Evolutionary conservation across 2,888 invertebrate genomes (phyloP), one percentile per base, ranked within the genome.

Genomic region (Meiosimyza decipiens): DNA sequence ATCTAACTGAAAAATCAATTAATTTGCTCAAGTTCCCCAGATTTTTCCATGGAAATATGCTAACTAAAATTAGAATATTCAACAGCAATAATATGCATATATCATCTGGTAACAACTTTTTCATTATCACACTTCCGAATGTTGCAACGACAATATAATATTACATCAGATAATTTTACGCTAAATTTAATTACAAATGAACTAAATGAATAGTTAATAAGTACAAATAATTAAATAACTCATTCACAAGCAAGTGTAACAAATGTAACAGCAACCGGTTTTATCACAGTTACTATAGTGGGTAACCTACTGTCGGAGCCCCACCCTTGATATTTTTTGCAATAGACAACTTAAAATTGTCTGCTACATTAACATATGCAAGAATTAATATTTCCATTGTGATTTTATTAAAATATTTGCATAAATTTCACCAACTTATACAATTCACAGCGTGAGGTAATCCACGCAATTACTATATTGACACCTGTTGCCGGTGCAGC

Each of bases 111-210:
- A 9, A 40, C 40, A 6, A 40, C 40, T 1, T 40, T 6, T 40
- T 40, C 9, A 40, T 2, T 40, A 40, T 40, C 40, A 40, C 40
- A 40, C 40, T 40, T 40, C 40, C 9, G 40, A 62, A 49, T 62
- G 49, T 33, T 47, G 62, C n/a, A 62, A 49, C 9, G 47, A 62
- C 12, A 62, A 18, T 47, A 7, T 7, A 16, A 49, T 6, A 62
- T 62, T 62, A 16, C 62, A 62, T 62, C 62, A 62, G 62, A 33
- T 47, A 15, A 62, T 47, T 60, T 40, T 60, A 60, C 60, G 40
- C 33, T 60, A 33, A 60, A 40, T 33, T 60, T 40, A 60, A 60
- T 60, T n/a, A 60, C 40, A 55, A 18, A 55, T 55, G 12, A 4
- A 55, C 16, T 18, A 55, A 18, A 6, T 55, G 6, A 55, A 55